Evolutionary conservation across 2,888 invertebrate species (phyloP).

Genomic region (Melanchra persicariae): DNA sequence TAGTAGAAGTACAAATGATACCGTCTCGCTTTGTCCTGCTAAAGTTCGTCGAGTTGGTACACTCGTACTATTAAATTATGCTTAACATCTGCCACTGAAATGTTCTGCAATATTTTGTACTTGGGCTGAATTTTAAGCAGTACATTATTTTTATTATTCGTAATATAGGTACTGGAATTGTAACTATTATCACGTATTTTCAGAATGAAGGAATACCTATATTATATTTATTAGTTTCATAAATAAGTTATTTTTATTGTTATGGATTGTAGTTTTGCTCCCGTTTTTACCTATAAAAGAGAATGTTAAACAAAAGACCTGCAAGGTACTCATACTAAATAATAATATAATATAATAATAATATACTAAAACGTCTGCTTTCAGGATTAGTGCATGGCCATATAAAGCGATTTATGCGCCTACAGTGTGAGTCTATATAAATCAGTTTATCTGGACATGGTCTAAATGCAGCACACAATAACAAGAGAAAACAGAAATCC

Average conservation of each 20-base stretch:
- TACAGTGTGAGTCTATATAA: background rate
- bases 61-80: slow-evolving; percentile 63
- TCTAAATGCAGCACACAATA: background rate
- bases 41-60: slow-evolving; percentile 63
- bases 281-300: background rate
- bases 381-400: slow-evolving; percentile 5
- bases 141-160: slow-evolving; percentile 43
- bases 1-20: slow-evolving; percentile 61
- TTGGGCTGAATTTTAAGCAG: slow-evolving; percentile 59
- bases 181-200: slow-evolving; percentile 46
- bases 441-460: slow-evolving; percentile 14
- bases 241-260: slow-evolving; percentile 19
- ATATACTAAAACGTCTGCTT: background rate
- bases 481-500: background rate
- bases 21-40: slow-evolving; percentile 54
- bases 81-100: slow-evolving; percentile 66
- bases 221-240: slow-evolving; percentile 18
- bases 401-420: background rate
- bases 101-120: slow-evolving; percentile 61
- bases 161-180: slow-evolving; percentile 34
- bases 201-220: slow-evolving; percentile 4
- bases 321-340: no score
- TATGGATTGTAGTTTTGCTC: background rate
- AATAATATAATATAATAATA: no score
- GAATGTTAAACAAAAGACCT: background rate